Evolutionary conservation across 2,888 invertebrate genomes (phyloP).

Genomic region (Actias luna): DNA sequence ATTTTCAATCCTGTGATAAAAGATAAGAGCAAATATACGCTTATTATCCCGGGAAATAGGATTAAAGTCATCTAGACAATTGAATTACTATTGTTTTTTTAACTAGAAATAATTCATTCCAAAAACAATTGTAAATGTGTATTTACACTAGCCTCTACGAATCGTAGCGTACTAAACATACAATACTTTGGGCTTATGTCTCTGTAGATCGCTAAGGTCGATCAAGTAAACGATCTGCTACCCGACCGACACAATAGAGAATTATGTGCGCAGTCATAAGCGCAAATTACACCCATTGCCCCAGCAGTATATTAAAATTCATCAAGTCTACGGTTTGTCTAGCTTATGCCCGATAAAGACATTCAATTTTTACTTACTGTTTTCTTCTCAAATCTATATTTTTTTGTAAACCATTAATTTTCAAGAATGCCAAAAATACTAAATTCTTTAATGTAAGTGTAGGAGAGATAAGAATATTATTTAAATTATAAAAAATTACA

Average conservation of each 20-base stretch:
- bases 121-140: too few relatives aligned
- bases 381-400: too few relatives aligned
- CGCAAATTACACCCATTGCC: slow-evolving; percentile 8
- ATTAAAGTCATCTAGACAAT: slow-evolving; percentile 60
- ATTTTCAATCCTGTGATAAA: slow-evolving; percentile 57
- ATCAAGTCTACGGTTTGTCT: neutral
- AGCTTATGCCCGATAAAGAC: neutral
- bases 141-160: neutral
- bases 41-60: slow-evolving; percentile 58
- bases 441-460: too few relatives aligned
- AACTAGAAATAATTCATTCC: too few relatives aligned
- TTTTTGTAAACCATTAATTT: too few relatives aligned
- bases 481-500: too few relatives aligned
- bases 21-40: slow-evolving; percentile 57
- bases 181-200: neutral
- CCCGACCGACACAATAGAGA: slow-evolving; percentile 1
- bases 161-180: neutral
- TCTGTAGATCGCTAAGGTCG: slow-evolving; percentile 2
- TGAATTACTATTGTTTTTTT: slow-evolving; percentile 60
- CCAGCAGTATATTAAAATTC: slow-evolving; percentile 8
- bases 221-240: neutral
- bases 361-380: neutral
- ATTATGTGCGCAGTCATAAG: slow-evolving; percentile 6
- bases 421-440: too few relatives aligned
- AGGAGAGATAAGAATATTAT: too few relatives aligned